phyloP scores from a whole-genome alignment of 53 echinoderm and acorn worm genomes.

The Hippasteria phrygiana region DNA sequence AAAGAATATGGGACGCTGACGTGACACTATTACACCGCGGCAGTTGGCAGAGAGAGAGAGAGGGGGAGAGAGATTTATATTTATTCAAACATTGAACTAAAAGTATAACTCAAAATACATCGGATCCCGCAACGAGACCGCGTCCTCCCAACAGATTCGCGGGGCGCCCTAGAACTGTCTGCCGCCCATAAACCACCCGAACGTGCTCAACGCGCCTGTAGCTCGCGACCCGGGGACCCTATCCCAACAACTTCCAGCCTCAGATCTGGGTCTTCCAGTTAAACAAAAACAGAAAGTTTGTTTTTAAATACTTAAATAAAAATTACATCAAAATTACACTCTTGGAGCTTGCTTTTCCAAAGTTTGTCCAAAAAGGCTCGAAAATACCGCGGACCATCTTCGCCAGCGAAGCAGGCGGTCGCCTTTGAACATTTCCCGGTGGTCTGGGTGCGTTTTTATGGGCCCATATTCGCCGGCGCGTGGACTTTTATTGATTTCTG shows the following conservation, averaged over 20 bases:
- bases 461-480: neutral
- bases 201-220: neutral
- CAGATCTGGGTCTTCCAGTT: neutral
- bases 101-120: neutral
- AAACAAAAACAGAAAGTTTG: neutral
- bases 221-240: neutral
- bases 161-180: neutral
- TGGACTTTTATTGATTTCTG: slow-evolving; percentile 40
- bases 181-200: neutral
- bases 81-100: neutral
- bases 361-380: neutral
- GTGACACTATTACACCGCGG: too few species aligned
- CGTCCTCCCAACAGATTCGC: neutral
- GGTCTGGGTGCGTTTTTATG: slow-evolving; percentile 11
- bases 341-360: neutral
- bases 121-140: neutral
- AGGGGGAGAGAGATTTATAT: neutral
- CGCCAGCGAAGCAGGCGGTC: neutral
- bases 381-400: neutral
- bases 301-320: slow-evolving; percentile 30
- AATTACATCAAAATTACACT: slow-evolving; percentile 39
- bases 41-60: too few species aligned
- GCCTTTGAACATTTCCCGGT: slow-evolving; percentile 45
- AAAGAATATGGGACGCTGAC: neutral
- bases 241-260: neutral